Percentiles rank a stretch among this genome's conserved stretches.
These are phyloP conservation scores for Brachypodius melanocephalos DNA, from an alignment of 2,113 vertebrate species.

Conservation along the genomic window DNA sequence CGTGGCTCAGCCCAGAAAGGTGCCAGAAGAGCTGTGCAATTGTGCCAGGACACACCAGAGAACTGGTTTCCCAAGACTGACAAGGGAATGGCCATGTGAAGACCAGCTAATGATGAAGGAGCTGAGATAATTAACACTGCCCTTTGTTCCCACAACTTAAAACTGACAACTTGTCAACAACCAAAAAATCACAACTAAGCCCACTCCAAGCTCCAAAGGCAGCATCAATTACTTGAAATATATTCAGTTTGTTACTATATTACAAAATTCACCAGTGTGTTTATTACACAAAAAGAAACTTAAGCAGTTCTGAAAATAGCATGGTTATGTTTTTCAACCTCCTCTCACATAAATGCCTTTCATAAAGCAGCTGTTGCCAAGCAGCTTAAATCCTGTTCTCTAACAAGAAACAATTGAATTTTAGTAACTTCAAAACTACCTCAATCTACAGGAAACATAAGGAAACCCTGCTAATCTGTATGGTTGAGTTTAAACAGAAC, in stretches of 20 bases:
- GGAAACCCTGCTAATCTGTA: background rate
- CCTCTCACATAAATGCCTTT: background rate
- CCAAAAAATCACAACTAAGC: background rate
- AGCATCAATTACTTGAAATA: background rate
- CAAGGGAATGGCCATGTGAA: background rate
- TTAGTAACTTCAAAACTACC: background rate
- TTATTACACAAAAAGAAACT: background rate
- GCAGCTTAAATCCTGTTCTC: slow-evolving; percentile 17
- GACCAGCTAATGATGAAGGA: background rate
- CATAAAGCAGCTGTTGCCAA: background rate
- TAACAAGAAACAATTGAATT: slow-evolving; percentile 27
- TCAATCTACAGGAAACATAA: slow-evolving; percentile 58
- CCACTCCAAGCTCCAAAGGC: background rate
- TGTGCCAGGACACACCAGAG: background rate
- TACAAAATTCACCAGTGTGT: background rate
- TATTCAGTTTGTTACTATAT: background rate
- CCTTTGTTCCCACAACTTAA: background rate
- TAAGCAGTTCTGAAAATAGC: background rate
- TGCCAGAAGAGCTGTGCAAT: background rate
- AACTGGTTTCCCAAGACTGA: background rate
- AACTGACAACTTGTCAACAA: background rate
- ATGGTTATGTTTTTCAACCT: background rate
- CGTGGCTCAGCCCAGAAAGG: background rate
- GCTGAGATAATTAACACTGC: background rate
- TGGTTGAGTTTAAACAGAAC: background rate